Percentiles rank a stretch among this genome's conserved stretches.
Evolutionary conservation across 1,140 invertebrate genomes (phyloP).

Genomic region (Trypoxylus dichotomus): DNA sequence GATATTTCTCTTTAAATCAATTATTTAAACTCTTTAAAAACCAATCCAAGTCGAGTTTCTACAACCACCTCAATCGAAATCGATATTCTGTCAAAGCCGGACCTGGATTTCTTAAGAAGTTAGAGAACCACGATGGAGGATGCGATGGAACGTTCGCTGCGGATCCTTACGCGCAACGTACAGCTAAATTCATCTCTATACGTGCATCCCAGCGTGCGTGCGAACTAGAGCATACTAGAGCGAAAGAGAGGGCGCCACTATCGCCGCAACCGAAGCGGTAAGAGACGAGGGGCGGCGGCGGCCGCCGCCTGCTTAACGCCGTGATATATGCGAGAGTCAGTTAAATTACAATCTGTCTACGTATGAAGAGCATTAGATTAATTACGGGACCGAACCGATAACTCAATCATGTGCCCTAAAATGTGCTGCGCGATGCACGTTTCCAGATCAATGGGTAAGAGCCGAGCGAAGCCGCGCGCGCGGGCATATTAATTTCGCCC

Average conservation of each 20-base stretch:
- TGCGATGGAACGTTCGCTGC: too few species aligned
- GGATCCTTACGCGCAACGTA: too few species aligned
- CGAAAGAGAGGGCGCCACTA: background rate
- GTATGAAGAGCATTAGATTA: slow-evolving; percentile 34
- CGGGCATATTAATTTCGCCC: slow-evolving; percentile 16
- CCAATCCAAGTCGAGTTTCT: too few species aligned
- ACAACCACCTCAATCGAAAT: background rate
- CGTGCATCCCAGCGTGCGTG: background rate
- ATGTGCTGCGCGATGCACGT: slow-evolving; percentile 32
- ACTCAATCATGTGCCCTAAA: slow-evolving; percentile 33
- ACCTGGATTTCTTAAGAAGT: background rate
- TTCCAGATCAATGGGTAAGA: slow-evolving; percentile 31
- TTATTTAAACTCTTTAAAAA: too few species aligned
- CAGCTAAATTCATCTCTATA: too few species aligned
- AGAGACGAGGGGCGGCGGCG: too few species aligned
- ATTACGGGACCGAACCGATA: slow-evolving; percentile 30
- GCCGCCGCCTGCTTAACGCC: slow-evolving; percentile 15
- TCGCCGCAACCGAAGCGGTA: slow-evolving; percentile 2
- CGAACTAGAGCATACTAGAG: background rate
- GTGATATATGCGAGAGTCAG: slow-evolving; percentile 34
- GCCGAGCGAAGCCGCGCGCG: background rate
- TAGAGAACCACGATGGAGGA: too few species aligned
- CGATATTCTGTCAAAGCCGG: background rate
- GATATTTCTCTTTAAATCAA: too few species aligned
- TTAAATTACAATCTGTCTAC: slow-evolving; percentile 31